A percentile compares a stretch with the other conserved stretches of the same genome.
phyloP scores from a whole-genome alignment of 2,797 vertebrate genomes.

The Acanthurus lineatus region DNA sequence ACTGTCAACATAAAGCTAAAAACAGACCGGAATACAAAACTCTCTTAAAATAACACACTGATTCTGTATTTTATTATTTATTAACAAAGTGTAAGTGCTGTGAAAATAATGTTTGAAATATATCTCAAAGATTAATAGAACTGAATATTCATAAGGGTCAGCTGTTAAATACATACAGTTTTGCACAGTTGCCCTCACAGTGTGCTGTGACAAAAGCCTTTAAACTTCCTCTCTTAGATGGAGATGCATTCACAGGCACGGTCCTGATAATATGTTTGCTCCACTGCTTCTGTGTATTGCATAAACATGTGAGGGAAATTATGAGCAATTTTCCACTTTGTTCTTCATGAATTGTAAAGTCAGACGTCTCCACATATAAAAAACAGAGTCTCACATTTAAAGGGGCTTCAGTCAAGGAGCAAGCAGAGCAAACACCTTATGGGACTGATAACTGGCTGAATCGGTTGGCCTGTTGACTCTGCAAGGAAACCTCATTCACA shows the following conservation, averaged over 20 bases:
- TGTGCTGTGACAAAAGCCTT: constrained; percentile 23
- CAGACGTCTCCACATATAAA: constrained; percentile 32
- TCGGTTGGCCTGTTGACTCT: neutral
- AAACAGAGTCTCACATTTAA: constrained; percentile 37
- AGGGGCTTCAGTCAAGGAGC: constrained; percentile 15
- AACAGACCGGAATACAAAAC: neutral
- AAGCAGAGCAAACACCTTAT: constrained; percentile 13
- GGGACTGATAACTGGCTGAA: constrained; percentile 1
- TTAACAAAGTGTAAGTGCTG: neutral
- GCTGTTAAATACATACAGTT: constrained; percentile 19
- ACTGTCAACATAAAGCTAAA: neutral
- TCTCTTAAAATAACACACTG: neutral
- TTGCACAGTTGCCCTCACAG: constrained; percentile 1
- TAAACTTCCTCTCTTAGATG: constrained; percentile 11
- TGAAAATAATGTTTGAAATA: neutral
- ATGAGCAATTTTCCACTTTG: constrained; percentile 64
- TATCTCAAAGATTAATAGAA: neutral
- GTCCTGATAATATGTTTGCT: constrained; percentile 34
- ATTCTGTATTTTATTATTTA: neutral
- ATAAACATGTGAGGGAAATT: constrained; percentile 66
- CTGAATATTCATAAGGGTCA: constrained; percentile 28
- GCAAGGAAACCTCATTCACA: neutral
- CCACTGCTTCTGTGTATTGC: constrained; percentile 48
- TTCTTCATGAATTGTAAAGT: constrained; percentile 50
- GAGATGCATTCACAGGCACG: constrained; percentile 36